Conservation (phyloP, 2,797 vertebrate species). For the Oceanodroma leucorhoa region DNA sequence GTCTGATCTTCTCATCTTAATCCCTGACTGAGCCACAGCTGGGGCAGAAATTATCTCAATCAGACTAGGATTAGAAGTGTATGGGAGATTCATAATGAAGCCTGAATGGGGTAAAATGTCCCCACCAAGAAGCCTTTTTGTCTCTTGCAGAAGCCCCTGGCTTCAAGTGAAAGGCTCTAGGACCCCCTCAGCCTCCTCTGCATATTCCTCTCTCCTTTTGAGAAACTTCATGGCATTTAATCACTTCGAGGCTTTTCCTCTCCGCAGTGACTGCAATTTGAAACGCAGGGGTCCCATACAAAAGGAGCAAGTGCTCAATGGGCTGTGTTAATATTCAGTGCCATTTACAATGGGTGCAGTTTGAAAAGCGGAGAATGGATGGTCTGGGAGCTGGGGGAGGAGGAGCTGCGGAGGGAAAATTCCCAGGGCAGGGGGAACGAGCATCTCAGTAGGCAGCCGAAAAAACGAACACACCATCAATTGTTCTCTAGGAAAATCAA, state of each 20-base stretch:
- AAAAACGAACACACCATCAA: neutral
- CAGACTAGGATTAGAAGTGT: neutral
- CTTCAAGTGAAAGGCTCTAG: constrained; percentile 21
- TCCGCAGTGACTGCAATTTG: constrained; percentile 61
- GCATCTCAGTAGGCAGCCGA: neutral
- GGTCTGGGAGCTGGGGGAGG: constrained; percentile 58
- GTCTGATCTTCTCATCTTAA: neutral
- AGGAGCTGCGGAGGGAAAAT: constrained; percentile 27
- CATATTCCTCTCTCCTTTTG: constrained; percentile 45
- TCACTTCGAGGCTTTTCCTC: constrained; percentile 44
- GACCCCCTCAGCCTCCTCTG: neutral
- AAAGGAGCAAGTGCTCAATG: constrained; percentile 63
- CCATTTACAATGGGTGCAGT: constrained; percentile 64
- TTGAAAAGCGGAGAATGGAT: constrained; percentile 72
- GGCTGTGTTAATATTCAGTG: constrained; percentile 73
- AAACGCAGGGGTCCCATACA: constrained; percentile 69
- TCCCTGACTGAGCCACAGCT: neutral
- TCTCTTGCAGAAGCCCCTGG: neutral
- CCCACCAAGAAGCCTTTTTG: neutral
- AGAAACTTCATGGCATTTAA: constrained; percentile 65
- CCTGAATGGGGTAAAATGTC: neutral
- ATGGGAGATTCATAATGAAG: neutral
- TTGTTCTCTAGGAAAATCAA: constrained; percentile 34
- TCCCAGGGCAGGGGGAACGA: constrained; percentile 46
- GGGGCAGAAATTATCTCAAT: neutral